A percentile compares a stretch with the other conserved stretches of the same genome.
Conservation (phyloP, 2,113 vertebrate species). For the Anhinga rufa region DNA sequence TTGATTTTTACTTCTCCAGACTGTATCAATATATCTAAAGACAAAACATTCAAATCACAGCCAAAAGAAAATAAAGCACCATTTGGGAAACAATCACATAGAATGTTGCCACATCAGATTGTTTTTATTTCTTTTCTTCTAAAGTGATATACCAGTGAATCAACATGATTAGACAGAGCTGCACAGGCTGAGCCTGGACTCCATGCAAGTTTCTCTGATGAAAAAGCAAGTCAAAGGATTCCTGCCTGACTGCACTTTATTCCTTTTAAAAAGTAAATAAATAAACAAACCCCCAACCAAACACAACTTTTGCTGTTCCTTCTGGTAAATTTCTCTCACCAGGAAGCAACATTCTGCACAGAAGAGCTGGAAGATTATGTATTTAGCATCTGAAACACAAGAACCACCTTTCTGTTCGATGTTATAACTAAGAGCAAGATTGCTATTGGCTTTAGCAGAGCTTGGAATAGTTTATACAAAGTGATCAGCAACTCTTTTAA, state of each 20-base stretch:
- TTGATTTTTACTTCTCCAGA: background rate
- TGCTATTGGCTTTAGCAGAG: background rate
- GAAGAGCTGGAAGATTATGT: background rate
- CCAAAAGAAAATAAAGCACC: background rate
- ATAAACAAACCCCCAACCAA: background rate
- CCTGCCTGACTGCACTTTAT: background rate
- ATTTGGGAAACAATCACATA: background rate
- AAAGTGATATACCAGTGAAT: background rate
- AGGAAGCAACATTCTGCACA: background rate
- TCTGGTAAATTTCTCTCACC: background rate
- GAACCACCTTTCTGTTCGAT: background rate
- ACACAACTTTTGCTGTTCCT: background rate
- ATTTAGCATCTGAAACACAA: background rate
- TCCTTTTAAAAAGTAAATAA: too few species aligned
- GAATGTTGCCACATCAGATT: background rate
- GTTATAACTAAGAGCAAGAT: background rate
- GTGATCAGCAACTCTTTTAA: background rate
- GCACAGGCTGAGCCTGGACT: background rate
- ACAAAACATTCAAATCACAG: conserved; percentile 4
- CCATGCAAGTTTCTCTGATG: background rate
- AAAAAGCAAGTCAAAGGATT: background rate
- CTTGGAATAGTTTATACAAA: background rate
- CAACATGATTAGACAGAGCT: background rate
- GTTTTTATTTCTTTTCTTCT: background rate
- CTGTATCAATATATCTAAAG: background rate